These are phyloP conservation scores for Scopus umbretta DNA, from an alignment of 2,113 vertebrate genomes.

Conservation along the genomic window DNA sequence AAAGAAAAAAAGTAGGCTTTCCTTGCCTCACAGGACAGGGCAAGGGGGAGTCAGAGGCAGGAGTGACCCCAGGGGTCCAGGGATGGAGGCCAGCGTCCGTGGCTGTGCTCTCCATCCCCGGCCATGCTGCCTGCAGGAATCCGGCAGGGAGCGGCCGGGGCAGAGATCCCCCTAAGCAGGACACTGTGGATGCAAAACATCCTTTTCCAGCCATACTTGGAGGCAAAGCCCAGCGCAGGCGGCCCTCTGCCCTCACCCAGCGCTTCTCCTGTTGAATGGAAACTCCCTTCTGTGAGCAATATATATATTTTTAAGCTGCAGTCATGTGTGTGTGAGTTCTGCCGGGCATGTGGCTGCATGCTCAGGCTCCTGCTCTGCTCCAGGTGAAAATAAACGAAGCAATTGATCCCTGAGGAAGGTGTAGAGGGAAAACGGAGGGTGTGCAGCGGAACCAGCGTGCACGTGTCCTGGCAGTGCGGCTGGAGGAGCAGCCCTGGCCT, in stretches of 20 bases:
- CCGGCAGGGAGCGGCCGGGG: not conserved
- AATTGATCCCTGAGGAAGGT: not conserved
- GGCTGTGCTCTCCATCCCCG: not conserved
- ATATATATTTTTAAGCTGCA: not conserved
- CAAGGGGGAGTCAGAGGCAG: not conserved
- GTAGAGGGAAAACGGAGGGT: not conserved
- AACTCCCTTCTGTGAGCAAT: not conserved
- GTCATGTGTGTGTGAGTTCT: not conserved
- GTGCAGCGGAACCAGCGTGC: not conserved
- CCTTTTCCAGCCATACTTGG: not conserved
- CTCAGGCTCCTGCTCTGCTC: not conserved
- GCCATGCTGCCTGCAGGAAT: not conserved
- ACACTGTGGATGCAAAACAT: not conserved
- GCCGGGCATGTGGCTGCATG: not conserved
- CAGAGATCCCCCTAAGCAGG: not conserved
- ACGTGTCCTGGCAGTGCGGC: rapidly evolving
- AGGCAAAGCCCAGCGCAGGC: not conserved
- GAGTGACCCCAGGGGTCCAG: not conserved
- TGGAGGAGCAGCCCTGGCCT: not conserved
- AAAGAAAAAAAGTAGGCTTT: not conserved
- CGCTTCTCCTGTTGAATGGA: not conserved
- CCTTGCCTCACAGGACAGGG: not conserved
- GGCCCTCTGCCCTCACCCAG: not conserved
- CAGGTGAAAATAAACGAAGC: not conserved
- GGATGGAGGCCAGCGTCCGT: rapidly evolving